Evolutionary conservation across 2,113 vertebrate genomes (phyloP).

Genomic region (Scophthalmus maximus): DNA sequence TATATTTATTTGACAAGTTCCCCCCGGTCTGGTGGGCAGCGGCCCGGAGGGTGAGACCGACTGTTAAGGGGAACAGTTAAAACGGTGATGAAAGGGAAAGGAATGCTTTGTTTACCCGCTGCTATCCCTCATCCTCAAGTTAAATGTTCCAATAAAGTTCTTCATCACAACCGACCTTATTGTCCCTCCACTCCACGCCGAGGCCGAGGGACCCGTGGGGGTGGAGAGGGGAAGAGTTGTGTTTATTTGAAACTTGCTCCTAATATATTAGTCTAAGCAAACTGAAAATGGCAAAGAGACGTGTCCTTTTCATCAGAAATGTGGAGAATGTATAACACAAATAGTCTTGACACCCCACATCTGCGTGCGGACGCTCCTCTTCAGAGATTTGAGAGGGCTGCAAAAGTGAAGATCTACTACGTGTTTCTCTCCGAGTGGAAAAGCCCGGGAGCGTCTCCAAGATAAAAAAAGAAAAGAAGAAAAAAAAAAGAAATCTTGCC

Average conservation of each 20-base stretch:
- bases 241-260: constrained; percentile 82
- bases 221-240: constrained; percentile 33
- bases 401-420: constrained; percentile 66
- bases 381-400: constrained; percentile 46
- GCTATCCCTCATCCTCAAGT: constrained; percentile 77
- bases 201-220: constrained; percentile 26
- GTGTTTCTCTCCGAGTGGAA: constrained; percentile 57
- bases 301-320: constrained; percentile 77
- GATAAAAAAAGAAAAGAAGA: constrained; percentile 21
- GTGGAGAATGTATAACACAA: constrained; percentile 82
- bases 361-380: constrained; percentile 71
- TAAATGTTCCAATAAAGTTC: constrained; percentile 75
- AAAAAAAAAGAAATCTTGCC: constrained; percentile 46
- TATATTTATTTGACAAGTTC: constrained; percentile 80
- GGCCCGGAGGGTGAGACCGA: constrained; percentile 75
- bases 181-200: constrained; percentile 64
- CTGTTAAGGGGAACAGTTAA: constrained; percentile 80
- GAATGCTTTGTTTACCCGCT: constrained; percentile 84
- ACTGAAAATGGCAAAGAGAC: constrained; percentile 72
- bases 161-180: constrained; percentile 75
- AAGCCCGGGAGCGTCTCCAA: constrained; percentile 61
- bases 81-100: constrained; percentile 83
- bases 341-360: constrained; percentile 84
- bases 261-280: constrained; percentile 80
- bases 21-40: constrained; percentile 67